These are phyloP conservation scores for Pycnonotus jocosus DNA, from an alignment of 2,113 vertebrate genomes.

Conservation along the genomic window DNA sequence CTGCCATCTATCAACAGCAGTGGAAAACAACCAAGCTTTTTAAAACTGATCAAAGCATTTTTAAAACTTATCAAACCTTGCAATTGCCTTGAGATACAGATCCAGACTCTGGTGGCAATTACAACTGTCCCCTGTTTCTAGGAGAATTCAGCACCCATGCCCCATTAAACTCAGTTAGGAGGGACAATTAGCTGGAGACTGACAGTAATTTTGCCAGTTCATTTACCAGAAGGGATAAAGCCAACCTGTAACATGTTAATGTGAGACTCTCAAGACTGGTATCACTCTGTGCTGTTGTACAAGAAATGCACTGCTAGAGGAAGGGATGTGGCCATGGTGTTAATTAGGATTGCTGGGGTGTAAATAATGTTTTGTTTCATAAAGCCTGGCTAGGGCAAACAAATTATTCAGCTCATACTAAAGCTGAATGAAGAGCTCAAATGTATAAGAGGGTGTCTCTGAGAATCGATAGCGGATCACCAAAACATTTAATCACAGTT, in stretches of 20 bases:
- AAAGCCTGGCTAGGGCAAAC: neutral
- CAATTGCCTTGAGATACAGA: neutral
- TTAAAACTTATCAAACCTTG: neutral
- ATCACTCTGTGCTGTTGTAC: neutral
- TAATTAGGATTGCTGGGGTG: neutral
- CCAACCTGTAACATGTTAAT: neutral
- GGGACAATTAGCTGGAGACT: constrained; percentile 6
- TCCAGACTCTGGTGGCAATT: neutral
- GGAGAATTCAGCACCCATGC: neutral
- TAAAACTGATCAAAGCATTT: neutral
- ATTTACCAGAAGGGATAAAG: constrained; percentile 20
- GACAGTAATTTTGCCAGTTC: constrained; percentile 11
- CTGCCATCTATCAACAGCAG: neutral
- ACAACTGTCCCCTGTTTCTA: neutral
- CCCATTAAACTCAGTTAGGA: neutral
- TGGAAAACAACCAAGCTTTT: neutral
- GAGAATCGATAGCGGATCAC: neutral
- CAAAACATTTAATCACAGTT: constrained; percentile 29
- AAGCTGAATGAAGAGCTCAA: constrained; percentile 10
- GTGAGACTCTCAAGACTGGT: neutral
- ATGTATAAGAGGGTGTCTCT: neutral
- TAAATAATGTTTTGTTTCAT: constrained; percentile 5
- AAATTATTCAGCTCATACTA: neutral
- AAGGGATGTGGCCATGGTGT: neutral
- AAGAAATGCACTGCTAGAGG: neutral